Conservation (phyloP, 2,888 invertebrate genomes). For the Epirrita christyi region DNA sequence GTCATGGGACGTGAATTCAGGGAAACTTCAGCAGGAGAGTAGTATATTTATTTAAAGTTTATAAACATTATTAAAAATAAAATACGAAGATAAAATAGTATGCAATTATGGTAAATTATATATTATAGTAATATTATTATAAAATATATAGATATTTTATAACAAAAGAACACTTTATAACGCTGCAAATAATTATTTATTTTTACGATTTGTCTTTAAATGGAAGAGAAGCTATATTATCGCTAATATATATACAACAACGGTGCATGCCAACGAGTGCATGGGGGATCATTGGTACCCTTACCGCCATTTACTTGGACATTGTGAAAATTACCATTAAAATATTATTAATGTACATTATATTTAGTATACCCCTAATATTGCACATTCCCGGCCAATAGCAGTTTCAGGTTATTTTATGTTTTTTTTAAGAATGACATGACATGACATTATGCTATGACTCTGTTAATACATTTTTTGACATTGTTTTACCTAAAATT, state of each 20-base stretch:
- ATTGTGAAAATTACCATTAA: conserved; percentile 82
- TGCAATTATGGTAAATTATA: no score
- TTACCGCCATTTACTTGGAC: conserved; percentile 79
- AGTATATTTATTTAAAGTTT: no score
- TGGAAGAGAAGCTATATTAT: conserved; percentile 1
- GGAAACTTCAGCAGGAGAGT: no score
- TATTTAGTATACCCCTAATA: background rate
- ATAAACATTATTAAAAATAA: no score
- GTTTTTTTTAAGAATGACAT: background rate
- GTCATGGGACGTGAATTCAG: no score
- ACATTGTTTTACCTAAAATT: no score
- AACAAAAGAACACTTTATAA: no score
- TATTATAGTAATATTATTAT: background rate
- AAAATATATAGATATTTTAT: background rate
- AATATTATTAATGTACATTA: conserved; percentile 17
- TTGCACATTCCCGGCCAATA: conserved; percentile 54
- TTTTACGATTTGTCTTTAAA: background rate
- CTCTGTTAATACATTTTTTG: background rate
- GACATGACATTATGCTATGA: background rate
- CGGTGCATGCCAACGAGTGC: conserved; percentile 78
- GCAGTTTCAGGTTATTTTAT: background rate
- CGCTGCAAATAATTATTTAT: no score
- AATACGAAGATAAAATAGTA: no score
- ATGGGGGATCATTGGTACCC: conserved; percentile 72
- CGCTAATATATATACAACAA: conserved; percentile 21